These are phyloP conservation scores for Agriopis leucophaearia DNA, from an alignment of 2,888 invertebrate species.

Conservation along the genomic window DNA sequence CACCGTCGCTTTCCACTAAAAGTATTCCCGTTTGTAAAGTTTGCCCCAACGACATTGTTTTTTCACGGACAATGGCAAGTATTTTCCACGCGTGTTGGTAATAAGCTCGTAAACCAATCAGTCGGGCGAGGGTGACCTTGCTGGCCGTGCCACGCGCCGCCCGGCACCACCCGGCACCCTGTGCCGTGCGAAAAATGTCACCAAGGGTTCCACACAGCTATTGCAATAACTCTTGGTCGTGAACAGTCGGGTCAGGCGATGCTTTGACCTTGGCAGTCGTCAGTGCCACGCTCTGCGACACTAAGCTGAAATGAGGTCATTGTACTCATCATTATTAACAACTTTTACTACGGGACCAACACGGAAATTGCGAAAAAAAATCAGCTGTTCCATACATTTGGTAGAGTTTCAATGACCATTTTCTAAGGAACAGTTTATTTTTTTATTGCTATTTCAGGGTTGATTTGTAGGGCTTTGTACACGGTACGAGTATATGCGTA, in stretches of 20 bases:
- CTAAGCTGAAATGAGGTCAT: background rate
- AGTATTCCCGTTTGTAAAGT: background rate
- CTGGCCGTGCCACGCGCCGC: conserved; percentile 60
- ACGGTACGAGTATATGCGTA: no score
- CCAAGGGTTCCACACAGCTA: conserved; percentile 29
- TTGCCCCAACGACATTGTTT: background rate
- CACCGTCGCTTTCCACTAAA: background rate
- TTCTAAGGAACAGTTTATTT: no score
- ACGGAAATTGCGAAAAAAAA: no score
- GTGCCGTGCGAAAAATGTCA: conserved; percentile 56
- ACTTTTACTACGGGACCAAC: no score
- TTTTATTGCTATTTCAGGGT: no score
- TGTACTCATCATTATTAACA: no score
- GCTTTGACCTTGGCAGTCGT: conserved; percentile 38
- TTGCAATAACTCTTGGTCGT: background rate
- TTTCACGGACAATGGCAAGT: conserved; percentile 1
- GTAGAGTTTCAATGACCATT: no score
- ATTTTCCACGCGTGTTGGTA: conserved; percentile 22
- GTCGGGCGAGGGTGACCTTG: conserved; percentile 39
- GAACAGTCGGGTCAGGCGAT: conserved; percentile 17
- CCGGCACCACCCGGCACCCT: conserved; percentile 60
- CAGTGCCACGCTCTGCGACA: conserved; percentile 63
- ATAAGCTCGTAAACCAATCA: conserved; percentile 18
- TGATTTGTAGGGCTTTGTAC: no score
- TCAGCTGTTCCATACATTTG: no score